Evolutionary conservation across 2,113 vertebrate genomes (phyloP).

Genomic region (Acrocephalus arundinaceus): DNA sequence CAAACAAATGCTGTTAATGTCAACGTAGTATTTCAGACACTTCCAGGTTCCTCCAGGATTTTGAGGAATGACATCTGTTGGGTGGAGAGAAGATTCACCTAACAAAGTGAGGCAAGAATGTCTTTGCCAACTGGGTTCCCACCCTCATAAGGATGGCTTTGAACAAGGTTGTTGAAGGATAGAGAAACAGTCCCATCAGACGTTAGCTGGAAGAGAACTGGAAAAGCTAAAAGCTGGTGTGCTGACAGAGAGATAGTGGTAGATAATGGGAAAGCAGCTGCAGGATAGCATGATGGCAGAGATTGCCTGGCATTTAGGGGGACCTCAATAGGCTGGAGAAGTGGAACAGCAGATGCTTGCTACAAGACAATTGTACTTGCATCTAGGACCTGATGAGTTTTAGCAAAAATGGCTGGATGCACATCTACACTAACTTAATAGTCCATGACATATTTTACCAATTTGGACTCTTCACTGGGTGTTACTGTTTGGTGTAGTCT

Average conservation of each 20-base stretch:
- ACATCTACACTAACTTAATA: not conserved
- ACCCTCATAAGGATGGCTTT: not conserved
- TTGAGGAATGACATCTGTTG: not conserved
- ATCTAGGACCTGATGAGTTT: not conserved
- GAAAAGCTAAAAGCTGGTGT: not conserved
- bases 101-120: not conserved
- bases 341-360: not conserved
- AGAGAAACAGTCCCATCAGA: not conserved
- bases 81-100: not conserved
- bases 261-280: not conserved
- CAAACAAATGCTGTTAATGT: not conserved
- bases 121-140: not conserved
- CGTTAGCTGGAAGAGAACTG: not conserved
- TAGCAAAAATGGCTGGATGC: not conserved
- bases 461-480: not conserved
- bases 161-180: not conserved
- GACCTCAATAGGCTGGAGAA: not conserved
- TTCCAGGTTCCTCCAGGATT: not conserved
- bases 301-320: not conserved
- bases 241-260: not conserved
- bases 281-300: not conserved
- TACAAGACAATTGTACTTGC: not conserved
- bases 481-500: not conserved
- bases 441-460: not conserved
- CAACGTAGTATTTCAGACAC: not conserved